Evolutionary conservation across 2,797 vertebrate species (phyloP).

Genomic region (Bradypodion pumilum): DNA sequence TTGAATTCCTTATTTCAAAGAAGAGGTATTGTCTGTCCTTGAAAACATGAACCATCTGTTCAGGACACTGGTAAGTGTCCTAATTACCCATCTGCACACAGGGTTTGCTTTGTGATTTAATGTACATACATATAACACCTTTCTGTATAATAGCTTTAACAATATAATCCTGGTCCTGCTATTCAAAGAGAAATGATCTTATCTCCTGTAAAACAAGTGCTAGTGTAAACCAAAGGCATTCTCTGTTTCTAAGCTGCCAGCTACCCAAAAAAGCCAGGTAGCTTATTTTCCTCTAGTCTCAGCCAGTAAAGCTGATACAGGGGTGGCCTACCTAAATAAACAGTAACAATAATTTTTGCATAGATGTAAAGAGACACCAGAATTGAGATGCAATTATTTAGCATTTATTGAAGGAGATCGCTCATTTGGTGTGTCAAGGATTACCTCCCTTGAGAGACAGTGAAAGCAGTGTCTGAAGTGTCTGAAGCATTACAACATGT

Average conservation of each 20-base stretch:
- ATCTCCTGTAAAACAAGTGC: constrained; percentile 35
- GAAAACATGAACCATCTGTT: neutral
- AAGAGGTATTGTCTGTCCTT: constrained; percentile 1
- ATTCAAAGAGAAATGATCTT: constrained; percentile 23
- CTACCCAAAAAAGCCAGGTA: constrained; percentile 58
- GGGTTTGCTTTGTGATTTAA: neutral
- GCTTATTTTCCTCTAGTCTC: constrained; percentile 62
- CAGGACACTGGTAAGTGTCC: neutral
- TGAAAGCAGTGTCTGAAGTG: constrained; percentile 33
- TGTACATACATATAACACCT: neutral
- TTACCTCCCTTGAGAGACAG: constrained; percentile 45
- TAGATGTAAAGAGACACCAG: constrained; percentile 60
- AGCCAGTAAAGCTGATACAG: constrained; percentile 40
- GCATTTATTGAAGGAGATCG: constrained; percentile 59
- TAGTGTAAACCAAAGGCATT: constrained; percentile 39
- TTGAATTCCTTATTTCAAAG: neutral
- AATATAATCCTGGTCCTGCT: neutral
- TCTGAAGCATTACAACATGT: constrained; percentile 43
- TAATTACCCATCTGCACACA: constrained; percentile 6
- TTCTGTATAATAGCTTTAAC: neutral
- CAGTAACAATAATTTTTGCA: constrained; percentile 59
- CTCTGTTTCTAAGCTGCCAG: constrained; percentile 40
- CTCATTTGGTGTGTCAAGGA: constrained; percentile 66
- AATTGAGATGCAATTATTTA: constrained; percentile 70
- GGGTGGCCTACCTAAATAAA: constrained; percentile 51